Conservation (phyloP, 2,797 vertebrate species). For the Ataeniobius toweri region DNA sequence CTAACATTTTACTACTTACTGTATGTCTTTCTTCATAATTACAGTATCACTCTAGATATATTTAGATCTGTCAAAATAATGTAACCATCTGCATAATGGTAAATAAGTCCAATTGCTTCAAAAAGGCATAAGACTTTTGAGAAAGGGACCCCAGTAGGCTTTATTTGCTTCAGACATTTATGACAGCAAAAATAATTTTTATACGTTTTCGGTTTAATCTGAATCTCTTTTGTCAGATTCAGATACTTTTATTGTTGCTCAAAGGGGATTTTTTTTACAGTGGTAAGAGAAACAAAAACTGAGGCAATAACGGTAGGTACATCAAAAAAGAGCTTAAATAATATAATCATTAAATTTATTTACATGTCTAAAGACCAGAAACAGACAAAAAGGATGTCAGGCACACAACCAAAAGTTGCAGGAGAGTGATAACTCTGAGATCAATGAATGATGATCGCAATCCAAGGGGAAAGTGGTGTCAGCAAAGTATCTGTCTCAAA, state of each 20-base stretch:
- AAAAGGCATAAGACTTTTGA: background rate
- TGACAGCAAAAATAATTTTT: background rate
- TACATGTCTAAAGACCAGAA: background rate
- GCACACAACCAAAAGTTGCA: background rate
- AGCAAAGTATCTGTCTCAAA: background rate
- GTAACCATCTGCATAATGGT: background rate
- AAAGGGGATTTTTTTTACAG: background rate
- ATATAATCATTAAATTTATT: background rate
- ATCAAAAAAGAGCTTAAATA: background rate
- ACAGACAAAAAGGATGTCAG: background rate
- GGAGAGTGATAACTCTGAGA: background rate
- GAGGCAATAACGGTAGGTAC: background rate
- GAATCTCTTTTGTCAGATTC: background rate
- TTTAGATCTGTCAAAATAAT: background rate
- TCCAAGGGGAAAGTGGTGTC: background rate
- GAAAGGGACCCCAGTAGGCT: background rate
- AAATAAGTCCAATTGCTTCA: background rate
- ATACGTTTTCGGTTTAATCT: background rate
- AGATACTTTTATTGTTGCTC: background rate
- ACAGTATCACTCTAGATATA: conserved; percentile 1
- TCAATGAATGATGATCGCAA: background rate
- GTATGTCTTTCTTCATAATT: conserved; percentile 8
- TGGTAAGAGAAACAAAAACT: background rate
- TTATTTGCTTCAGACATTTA: background rate
- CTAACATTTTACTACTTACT: conserved; percentile 7